Percentiles rank a stretch among this genome's conserved stretches.
Conservation (phyloP, 2,113 vertebrate genomes). For the Trachemys scripta region DNA sequence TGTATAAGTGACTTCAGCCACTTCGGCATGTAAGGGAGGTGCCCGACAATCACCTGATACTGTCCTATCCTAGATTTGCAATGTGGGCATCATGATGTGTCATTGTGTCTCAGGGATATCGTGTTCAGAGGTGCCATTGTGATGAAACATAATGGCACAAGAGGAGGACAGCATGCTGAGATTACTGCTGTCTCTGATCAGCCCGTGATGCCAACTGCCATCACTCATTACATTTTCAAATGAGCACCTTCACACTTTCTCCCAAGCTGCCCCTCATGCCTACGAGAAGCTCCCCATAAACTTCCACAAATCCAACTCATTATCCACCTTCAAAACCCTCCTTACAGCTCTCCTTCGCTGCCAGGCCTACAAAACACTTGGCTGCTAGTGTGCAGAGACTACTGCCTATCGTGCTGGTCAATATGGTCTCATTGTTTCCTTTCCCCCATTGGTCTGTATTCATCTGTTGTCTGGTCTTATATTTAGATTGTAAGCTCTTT, state of each 20-base stretch:
- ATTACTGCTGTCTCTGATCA: not conserved
- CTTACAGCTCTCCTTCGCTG: not conserved
- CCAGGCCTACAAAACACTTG: not conserved
- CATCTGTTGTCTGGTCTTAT: not conserved
- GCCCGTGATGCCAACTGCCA: not conserved
- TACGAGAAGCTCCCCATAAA: not conserved
- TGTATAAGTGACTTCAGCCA: not conserved
- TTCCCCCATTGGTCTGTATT: not conserved
- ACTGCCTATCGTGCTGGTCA: not conserved
- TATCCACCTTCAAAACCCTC: not conserved
- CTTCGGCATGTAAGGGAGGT: not conserved
- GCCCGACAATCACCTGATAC: no score
- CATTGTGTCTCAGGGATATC: not conserved
- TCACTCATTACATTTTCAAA: not conserved
- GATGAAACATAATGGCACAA: not conserved
- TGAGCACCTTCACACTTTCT: not conserved
- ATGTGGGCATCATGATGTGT: not conserved
- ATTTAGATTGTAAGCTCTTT: not conserved
- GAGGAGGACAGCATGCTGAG: not conserved
- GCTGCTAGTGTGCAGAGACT: not conserved
- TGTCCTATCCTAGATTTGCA: not conserved
- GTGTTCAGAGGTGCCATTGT: not conserved
- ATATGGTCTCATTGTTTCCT: not conserved
- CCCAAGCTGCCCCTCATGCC: not conserved
- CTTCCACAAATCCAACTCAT: not conserved